Evolutionary conservation across 2,113 vertebrate genomes (phyloP).

Genomic region (Sorex araneus): DNA sequence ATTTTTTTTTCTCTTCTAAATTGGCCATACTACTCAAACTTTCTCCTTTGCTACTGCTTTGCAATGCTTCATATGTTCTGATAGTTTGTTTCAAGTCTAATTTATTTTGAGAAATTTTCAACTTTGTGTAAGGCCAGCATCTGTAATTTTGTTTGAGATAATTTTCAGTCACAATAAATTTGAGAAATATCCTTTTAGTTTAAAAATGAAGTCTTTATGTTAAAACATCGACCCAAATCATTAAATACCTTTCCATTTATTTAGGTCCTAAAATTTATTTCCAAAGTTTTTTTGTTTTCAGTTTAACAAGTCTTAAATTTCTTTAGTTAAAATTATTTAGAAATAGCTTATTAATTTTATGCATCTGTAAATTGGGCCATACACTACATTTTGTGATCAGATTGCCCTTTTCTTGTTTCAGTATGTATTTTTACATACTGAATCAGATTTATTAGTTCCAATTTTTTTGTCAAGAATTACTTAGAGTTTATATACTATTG

Average conservation of each 20-base stretch:
- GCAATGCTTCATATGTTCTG: too few relatives aligned
- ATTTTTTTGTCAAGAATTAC: background rate
- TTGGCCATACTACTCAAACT: too few relatives aligned
- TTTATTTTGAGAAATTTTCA: too few relatives aligned
- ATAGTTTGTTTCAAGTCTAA: too few relatives aligned
- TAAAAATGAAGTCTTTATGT: too few relatives aligned
- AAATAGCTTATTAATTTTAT: conserved; percentile 23
- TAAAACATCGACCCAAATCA: too few relatives aligned
- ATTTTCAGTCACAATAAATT: background rate
- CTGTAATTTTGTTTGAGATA: background rate
- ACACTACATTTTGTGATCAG: background rate
- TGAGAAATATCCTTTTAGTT: background rate
- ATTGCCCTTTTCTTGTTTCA: background rate
- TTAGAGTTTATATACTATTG: background rate
- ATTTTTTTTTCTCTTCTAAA: too few relatives aligned
- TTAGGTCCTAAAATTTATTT: too few relatives aligned
- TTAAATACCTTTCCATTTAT: too few relatives aligned
- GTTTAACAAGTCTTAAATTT: background rate
- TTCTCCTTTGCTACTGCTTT: too few relatives aligned
- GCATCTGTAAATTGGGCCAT: background rate
- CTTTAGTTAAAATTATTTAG: background rate
- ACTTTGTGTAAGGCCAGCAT: background rate
- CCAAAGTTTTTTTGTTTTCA: background rate
- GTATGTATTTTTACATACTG: background rate
- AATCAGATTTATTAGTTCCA: background rate